phyloP scores from a whole-genome alignment of 2,888 invertebrate genomes.

The Harpagoxenus sublaevis region DNA sequence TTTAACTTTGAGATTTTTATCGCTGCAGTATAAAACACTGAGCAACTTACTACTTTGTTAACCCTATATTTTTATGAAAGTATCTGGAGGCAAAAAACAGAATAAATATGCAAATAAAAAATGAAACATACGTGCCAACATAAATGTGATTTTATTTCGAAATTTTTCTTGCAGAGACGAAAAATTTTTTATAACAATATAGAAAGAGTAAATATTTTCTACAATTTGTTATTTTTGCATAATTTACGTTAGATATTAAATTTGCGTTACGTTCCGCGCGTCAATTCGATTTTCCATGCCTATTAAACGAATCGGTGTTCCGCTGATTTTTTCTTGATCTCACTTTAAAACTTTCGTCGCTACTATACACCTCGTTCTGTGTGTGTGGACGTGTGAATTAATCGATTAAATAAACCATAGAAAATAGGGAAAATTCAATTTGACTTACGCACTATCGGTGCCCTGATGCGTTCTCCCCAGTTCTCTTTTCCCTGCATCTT shows the following conservation, averaged over 20 bases:
- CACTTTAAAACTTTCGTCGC: neutral
- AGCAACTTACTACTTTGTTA: constrained; percentile 19
- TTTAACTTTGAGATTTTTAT: neutral
- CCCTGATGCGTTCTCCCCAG: constrained; percentile 45
- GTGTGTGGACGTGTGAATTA: neutral
- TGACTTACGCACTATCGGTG: constrained; percentile 48
- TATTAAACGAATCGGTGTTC: constrained; percentile 1
- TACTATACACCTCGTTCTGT: constrained; percentile 28
- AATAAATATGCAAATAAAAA: neutral
- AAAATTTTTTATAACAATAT: neutral
- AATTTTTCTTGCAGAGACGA: neutral
- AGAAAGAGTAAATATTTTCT: neutral
- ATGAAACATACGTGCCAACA: neutral
- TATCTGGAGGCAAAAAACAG: neutral
- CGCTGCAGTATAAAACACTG: neutral
- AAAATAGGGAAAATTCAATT: constrained; percentile 63
- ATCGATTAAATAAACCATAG: constrained; percentile 25
- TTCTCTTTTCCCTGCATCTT: constrained; percentile 3
- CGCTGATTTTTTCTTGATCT: neutral
- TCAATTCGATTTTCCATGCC: neutral
- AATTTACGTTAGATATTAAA: neutral
- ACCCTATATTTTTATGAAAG: neutral
- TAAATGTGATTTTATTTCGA: neutral
- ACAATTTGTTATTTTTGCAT: neutral
- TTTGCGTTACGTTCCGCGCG: neutral